Evolutionary conservation across 2,113 vertebrate species (phyloP).

Genomic region (Ia io): DNA sequence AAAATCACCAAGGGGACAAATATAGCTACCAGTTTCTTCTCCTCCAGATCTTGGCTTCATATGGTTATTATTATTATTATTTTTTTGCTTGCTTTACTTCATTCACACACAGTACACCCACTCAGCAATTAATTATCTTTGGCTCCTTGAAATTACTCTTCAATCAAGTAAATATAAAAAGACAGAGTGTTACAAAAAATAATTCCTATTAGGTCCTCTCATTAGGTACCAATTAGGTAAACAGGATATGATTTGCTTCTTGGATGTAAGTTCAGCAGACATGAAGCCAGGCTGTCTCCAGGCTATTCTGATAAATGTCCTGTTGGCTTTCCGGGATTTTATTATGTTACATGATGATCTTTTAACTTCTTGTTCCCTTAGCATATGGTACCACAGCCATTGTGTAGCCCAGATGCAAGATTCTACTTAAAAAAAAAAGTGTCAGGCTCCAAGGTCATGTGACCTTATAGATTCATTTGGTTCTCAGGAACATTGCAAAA

Average conservation of each 20-base stretch:
- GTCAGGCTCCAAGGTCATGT: not conserved
- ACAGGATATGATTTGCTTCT: not conserved
- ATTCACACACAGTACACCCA: not conserved
- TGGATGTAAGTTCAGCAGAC: not conserved
- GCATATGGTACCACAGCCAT: not conserved
- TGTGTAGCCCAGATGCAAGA: not conserved
- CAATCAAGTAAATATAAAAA: not conserved
- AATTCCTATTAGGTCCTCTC: not conserved
- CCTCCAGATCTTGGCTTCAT: not conserved
- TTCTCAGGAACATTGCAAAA: not conserved
- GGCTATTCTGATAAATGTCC: not conserved
- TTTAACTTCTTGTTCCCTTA: not conserved
- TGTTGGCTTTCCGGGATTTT: not conserved
- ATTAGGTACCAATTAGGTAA: not conserved
- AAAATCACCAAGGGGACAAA: not conserved
- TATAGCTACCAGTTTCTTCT: not conserved
- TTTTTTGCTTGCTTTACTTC: conserved; percentile 25
- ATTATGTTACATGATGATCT: not conserved
- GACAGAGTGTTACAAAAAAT: conserved; percentile 53
- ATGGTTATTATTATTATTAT: not conserved
- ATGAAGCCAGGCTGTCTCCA: not conserved
- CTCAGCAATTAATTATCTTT: conserved; percentile 47
- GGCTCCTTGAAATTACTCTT: conserved; percentile 24
- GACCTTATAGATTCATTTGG: not conserved
- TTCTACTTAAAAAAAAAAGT: not conserved